A percentile compares a stretch with the other conserved stretches of the same genome.
Evolutionary conservation across 2,113 vertebrate species (phyloP).

Genomic region (Plectropomus leopardus): DNA sequence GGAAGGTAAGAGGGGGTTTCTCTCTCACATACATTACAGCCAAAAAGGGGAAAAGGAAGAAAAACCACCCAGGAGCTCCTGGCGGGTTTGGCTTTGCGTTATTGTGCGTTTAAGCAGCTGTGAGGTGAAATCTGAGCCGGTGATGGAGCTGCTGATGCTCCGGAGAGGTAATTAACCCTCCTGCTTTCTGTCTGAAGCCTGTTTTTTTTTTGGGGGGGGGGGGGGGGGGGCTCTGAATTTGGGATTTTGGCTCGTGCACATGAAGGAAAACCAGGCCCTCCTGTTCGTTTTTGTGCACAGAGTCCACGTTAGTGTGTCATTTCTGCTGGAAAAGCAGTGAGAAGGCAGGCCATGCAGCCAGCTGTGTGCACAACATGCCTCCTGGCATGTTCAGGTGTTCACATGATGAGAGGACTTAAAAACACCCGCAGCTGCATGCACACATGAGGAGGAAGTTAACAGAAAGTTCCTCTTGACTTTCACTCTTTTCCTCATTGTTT

Average conservation of each 20-base stretch:
- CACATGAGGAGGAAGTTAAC: constrained; percentile 12
- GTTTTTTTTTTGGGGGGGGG: not conserved
- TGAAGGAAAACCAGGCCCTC: constrained; percentile 21
- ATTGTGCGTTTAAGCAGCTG: constrained; percentile 18
- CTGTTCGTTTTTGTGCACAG: not conserved
- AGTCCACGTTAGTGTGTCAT: constrained; percentile 16
- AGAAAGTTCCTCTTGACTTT: not conserved
- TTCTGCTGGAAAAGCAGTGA: not conserved
- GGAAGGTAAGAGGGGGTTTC: constrained; percentile 82
- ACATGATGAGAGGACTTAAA: constrained; percentile 5
- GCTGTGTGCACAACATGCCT: constrained; percentile 48
- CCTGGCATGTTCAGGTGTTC: constrained; percentile 41
- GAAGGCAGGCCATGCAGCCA: constrained; percentile 21
- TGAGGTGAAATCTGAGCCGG: constrained; percentile 24
- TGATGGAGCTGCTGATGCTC: constrained; percentile 44
- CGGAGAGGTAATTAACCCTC: constrained; percentile 27
- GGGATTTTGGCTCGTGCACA: constrained; percentile 1
- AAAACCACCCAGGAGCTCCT: not conserved
- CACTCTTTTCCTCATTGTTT: not conserved
- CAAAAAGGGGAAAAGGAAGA: not conserved
- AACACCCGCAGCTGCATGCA: not conserved
- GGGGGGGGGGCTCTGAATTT: not conserved
- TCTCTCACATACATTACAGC: constrained; percentile 13
- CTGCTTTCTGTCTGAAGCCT: not conserved
- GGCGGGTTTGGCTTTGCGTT: not conserved